Percentiles rank a stretch among this genome's conserved stretches.
phyloP scores from a whole-genome alignment of 1,140 invertebrate species.

The Pomacea maculata region DNA sequence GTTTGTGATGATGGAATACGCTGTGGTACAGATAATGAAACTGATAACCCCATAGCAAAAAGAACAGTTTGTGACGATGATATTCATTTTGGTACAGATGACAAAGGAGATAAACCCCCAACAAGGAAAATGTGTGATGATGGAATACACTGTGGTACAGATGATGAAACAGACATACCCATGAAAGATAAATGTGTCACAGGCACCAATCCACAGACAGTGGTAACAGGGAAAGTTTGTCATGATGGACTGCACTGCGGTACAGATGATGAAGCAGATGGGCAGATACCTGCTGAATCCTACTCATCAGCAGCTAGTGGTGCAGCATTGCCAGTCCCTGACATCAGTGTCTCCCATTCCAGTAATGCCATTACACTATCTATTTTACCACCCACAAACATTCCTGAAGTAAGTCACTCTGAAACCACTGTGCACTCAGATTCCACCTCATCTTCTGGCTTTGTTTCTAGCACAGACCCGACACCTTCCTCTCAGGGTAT shows the following conservation, averaged over 20 bases:
- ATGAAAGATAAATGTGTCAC: neutral
- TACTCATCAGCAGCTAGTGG: neutral
- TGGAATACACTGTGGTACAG: slow-evolving; percentile 31
- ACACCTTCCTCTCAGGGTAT: too few relatives aligned
- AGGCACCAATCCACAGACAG: neutral
- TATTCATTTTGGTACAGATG: slow-evolving; percentile 32
- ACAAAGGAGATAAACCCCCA: slow-evolving; percentile 24
- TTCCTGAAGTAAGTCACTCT: neutral
- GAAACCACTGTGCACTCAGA: too few relatives aligned
- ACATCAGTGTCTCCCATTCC: too few relatives aligned
- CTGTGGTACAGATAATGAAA: slow-evolving; percentile 40
- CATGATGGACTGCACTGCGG: slow-evolving; percentile 32
- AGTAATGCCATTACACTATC: neutral
- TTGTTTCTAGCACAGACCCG: too few relatives aligned
- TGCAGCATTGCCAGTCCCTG: neutral
- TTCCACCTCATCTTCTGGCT: too few relatives aligned
- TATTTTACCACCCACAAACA: neutral
- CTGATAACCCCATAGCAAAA: neutral
- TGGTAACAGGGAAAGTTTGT: slow-evolving; percentile 10
- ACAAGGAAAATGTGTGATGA: slow-evolving; percentile 17
- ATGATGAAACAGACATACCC: slow-evolving; percentile 17
- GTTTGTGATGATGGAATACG: slow-evolving; percentile 40
- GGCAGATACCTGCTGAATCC: neutral
- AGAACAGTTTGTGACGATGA: slow-evolving; percentile 33
- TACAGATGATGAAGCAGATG: slow-evolving; percentile 27